Conservation (phyloP, 2,888 invertebrate species). For the Orthosia cruda region DNA sequence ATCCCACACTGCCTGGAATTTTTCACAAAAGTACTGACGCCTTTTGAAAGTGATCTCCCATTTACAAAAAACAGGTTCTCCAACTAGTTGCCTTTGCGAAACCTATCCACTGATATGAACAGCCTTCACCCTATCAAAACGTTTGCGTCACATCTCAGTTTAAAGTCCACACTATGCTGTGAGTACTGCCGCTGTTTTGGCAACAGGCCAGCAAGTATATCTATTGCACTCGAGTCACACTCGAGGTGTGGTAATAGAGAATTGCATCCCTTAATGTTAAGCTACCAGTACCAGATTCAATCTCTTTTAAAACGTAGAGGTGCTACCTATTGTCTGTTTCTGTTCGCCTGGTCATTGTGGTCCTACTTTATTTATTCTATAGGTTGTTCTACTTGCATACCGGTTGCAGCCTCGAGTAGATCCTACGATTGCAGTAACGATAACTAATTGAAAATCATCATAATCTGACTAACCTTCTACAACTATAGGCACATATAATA, state of each 20-base stretch:
- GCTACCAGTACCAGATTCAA: slow-evolving; percentile 21
- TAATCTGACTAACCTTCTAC: too few species aligned
- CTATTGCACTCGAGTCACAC: slow-evolving; percentile 32
- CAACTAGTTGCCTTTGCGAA: neutral
- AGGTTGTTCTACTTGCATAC: too few species aligned
- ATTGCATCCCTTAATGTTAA: slow-evolving; percentile 29
- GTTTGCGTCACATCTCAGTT: slow-evolving; percentile 9
- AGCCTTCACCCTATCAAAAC: slow-evolving; percentile 11
- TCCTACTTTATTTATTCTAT: too few species aligned
- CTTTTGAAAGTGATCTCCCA: too few species aligned
- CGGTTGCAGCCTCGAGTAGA: too few species aligned
- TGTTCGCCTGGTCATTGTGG: too few species aligned
- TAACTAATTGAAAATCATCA: too few species aligned
- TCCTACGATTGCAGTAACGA: too few species aligned
- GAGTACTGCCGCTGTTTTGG: slow-evolving; percentile 25
- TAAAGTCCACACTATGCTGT: neutral
- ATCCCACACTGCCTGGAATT: too few species aligned
- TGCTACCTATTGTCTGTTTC: neutral
- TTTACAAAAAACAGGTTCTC: neutral
- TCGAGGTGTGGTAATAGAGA: slow-evolving; percentile 31
- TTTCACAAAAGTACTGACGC: too few species aligned
- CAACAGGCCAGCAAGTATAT: slow-evolving; percentile 34
- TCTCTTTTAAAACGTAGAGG: neutral
- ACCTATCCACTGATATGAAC: neutral
- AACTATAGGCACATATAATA: too few species aligned